Evolutionary conservation across 2,797 vertebrate genomes (phyloP), one percentile per base, ranked within the genome.

Genomic region (Sebastes taczanowskii): DNA sequence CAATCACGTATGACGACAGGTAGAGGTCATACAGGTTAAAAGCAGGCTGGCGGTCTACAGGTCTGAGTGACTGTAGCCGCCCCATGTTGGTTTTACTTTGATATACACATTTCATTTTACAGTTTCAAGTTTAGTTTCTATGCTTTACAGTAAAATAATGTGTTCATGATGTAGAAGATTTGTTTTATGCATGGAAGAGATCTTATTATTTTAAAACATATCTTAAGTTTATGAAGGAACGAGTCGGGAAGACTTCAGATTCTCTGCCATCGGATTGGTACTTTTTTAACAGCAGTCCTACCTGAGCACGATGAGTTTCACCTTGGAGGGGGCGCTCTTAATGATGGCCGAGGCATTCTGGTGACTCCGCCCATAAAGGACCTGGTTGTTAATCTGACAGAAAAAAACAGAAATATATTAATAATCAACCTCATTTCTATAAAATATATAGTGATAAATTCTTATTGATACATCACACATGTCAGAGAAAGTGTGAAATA

Each of bases 321-420:
- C 96, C 80, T 96, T 98, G 77, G 96, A 88, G 8, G 97, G 88
- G 4, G 98, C 94, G 3, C 95, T 97, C 94, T 98, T 99, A 82
- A 99, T 99, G 93, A 99, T 96, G 88, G 98, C 97, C 3, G 98
- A 99, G 49, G 98, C 98, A 27, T 98, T 99, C 92, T 98, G 98
- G 86, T 99, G 98, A 86, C 98, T 99, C 93, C 98, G 97, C 84
- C 98, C 98, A 83, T 98, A 98, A 56, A 99, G 77, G 56, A 98
- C 92, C 93, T 98, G 97, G 91, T 96, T 97, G 92, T 99, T 99
- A 88, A 99, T 97, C 98, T 95, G 89, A 7, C 5, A 56, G 4
- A 38, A 22, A 22, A 22, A 69, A 35, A 82, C 10, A 74, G 8
- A 67, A 13, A 71, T 5, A 23, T 5, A 35, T 11, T n/a, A 7